Evolutionary conservation across 2,113 vertebrate genomes (phyloP).

Genomic region (Pelmatolapia mariae): DNA sequence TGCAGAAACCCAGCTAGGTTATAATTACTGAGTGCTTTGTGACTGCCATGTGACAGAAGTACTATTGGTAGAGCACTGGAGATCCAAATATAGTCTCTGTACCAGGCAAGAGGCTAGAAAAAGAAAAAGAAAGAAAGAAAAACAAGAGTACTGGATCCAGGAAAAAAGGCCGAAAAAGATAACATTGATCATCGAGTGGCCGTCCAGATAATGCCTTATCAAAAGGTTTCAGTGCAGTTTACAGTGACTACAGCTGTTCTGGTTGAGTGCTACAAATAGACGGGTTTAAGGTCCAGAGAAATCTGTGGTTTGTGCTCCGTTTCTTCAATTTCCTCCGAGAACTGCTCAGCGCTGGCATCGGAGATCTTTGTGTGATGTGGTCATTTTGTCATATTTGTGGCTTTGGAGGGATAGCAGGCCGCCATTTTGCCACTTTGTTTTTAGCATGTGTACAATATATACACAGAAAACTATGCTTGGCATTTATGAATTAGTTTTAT

Average conservation of each 20-base stretch:
- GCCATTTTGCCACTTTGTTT: not conserved
- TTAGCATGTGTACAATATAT: not conserved
- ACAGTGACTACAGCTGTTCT: not conserved
- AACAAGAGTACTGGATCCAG: conserved; percentile 6
- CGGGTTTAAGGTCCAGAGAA: not conserved
- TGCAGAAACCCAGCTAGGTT: conserved; percentile 55
- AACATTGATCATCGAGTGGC: conserved; percentile 21
- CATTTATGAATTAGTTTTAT: not conserved
- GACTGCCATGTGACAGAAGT: conserved; percentile 65
- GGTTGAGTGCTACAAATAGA: not conserved
- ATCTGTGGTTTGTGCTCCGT: not conserved
- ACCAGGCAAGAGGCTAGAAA: not conserved
- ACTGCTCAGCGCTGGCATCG: not conserved
- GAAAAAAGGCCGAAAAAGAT: not conserved
- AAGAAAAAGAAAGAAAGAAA: not conserved
- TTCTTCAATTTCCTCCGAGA: conserved; percentile 27
- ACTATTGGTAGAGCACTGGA: conserved; percentile 51
- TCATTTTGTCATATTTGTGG: not conserved
- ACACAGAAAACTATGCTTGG: not conserved
- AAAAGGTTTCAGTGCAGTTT: conserved; percentile 14
- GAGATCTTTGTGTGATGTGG: conserved; percentile 16
- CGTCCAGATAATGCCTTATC: not conserved
- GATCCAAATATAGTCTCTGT: conserved; percentile 56
- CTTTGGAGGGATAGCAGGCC: not conserved
- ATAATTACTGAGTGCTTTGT: conserved; percentile 66